Base-by-base conservation (phyloP, 2,797 vertebrate genomes). In the Macropodus opercularis region DNA sequence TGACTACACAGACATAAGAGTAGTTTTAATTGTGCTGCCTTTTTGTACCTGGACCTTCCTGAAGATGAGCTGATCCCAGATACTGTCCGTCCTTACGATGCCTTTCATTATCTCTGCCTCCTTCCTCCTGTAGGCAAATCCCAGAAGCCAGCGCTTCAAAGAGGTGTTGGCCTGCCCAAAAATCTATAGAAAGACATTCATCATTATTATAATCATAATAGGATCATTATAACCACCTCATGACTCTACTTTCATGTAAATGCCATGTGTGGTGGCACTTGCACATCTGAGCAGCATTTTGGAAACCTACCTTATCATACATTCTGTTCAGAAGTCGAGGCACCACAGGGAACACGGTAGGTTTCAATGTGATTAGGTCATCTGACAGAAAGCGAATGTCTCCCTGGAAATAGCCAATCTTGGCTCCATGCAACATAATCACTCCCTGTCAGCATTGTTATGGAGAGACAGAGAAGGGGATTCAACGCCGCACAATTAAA, bases 51-150 rank as follows among this genome's bases (percentile, higher is more conserved):
- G 96, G 63, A 99, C 94, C 87, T 95, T 98, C 58, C 80, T 88
- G 85, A 99, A 98, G 88, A 98, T 94, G 0, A 99, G 89, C 53
- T 85, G 93, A 78, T 99, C 97, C 97, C 97, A 99, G 72, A 99
- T 88, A 64, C 95, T 97, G 89, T 98, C 92, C 75, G 91, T 95
- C 79, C 96, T 90, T 26, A 99, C 72, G 58, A 99, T 90, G 26
- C 96, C 95, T 15, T 89, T 96, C 81, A 81, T 91, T 6, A 98
- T 82, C 75, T 99, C 96, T 0, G 94, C 94, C 74, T 95, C 92
- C 88, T 99, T 99, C 80, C 94, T 93, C 74, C 92, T 94, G 70
- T 88, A 94, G 80, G 96, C 96, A 27, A 97, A 96, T 63, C 93
- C 94, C 85, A 99, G 85, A 38, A 98, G 72, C 96, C 95, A 98